Conservation (phyloP, 1,140 invertebrate genomes). For the Trichogramma pretiosum region DNA sequence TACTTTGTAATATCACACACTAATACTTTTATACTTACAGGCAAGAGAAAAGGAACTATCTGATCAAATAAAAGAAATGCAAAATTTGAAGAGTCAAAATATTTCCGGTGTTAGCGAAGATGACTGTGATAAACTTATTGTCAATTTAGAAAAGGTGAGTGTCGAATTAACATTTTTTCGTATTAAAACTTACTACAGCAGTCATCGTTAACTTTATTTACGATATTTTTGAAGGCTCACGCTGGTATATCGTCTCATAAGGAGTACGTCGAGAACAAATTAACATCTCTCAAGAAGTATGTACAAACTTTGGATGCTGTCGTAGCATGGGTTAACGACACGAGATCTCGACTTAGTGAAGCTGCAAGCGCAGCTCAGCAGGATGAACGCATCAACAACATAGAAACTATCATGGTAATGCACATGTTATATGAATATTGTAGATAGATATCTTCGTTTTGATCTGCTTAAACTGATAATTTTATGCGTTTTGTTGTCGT, state of each 20-base stretch:
- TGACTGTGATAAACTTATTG: constrained; percentile 38
- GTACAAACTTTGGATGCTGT: constrained; percentile 49
- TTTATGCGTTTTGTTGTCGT: not conserved
- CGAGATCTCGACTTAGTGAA: constrained; percentile 44
- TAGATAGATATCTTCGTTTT: not conserved
- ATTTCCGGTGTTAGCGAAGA: constrained; percentile 37
- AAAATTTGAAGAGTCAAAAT: constrained; percentile 45
- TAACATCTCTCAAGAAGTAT: constrained; percentile 52
- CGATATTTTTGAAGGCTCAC: constrained; percentile 36
- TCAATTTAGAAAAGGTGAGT: constrained; percentile 48
- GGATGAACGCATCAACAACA: constrained; percentile 49
- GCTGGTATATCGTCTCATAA: constrained; percentile 46
- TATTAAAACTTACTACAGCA: too few species aligned
- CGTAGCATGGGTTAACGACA: constrained; percentile 50
- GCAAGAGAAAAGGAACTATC: constrained; percentile 61
- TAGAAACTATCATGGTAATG: constrained; percentile 55
- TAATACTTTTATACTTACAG: constrained; percentile 35
- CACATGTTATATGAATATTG: too few species aligned
- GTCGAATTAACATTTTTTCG: not conserved
- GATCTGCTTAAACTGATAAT: not conserved
- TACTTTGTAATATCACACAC: not conserved
- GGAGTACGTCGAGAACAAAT: constrained; percentile 51
- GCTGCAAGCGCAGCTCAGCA: constrained; percentile 43
- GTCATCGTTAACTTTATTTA: too few species aligned
- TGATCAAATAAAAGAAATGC: constrained; percentile 47